Evolutionary conservation across 1,140 invertebrate species (phyloP).

Genomic region (Drosophila equinoxialis): DNA sequence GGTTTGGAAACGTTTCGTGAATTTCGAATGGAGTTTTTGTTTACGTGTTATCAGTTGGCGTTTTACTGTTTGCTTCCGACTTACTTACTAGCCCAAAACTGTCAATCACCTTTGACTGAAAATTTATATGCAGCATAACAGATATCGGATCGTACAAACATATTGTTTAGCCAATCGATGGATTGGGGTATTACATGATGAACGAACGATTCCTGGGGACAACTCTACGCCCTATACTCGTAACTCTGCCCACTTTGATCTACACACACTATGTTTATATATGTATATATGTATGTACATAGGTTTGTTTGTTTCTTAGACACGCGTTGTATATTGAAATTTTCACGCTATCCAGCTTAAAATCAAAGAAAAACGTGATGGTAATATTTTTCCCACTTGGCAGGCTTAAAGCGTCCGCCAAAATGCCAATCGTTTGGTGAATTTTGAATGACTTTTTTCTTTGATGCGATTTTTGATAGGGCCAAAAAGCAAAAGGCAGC

Average conservation of each 20-base stretch:
- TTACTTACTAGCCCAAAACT: conserved; percentile 74
- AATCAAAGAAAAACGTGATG: conserved; percentile 52
- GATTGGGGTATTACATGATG: conserved; percentile 45
- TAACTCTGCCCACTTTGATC: conserved; percentile 28
- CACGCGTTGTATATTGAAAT: conserved; percentile 67
- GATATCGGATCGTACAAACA: conserved; percentile 9
- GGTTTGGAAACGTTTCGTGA: background rate
- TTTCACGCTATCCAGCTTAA: conserved; percentile 45
- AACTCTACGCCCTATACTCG: conserved; percentile 21
- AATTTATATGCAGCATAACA: conserved; percentile 58
- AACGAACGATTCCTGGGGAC: conserved; percentile 18
- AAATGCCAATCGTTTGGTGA: conserved; percentile 46
- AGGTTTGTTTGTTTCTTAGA: conserved; percentile 52
- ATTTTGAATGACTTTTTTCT: conserved; percentile 55
- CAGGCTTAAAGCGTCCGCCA: conserved; percentile 59
- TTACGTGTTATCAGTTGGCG: conserved; percentile 24
- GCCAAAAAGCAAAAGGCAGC: conserved; percentile 29
- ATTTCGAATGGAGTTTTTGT: background rate
- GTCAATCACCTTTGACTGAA: conserved; percentile 59
- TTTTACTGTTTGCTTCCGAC: conserved; percentile 11
- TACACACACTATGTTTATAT: conserved; percentile 25
- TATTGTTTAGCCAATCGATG: conserved; percentile 65
- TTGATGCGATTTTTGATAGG: conserved; percentile 63
- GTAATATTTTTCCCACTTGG: conserved; percentile 51
- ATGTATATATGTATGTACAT: background rate